Evolutionary conservation across 1,140 invertebrate species (phyloP).

Genomic region (Eueides isabella): DNA sequence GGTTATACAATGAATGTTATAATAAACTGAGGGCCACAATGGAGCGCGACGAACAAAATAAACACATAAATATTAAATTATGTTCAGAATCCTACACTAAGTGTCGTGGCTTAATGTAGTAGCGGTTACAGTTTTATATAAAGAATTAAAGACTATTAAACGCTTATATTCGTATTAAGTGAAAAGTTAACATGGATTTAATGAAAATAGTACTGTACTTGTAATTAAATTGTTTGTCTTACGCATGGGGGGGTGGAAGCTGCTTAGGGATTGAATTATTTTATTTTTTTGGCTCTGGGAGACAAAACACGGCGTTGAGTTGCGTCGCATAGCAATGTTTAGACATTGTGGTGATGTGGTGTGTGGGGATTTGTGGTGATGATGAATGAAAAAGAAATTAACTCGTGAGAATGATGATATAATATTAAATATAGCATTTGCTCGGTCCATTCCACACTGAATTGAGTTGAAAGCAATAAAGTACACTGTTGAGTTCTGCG

Average conservation of each 20-base stretch:
- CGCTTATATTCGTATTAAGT: not conserved
- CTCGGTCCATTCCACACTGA: too few relatives aligned
- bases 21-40: constrained; percentile 14
- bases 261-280: too few relatives aligned
- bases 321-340: not conserved
- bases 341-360: too few relatives aligned
- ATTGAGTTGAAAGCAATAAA: too few relatives aligned
- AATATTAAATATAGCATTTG: too few relatives aligned
- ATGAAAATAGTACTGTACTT: not conserved
- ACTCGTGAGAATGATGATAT: too few relatives aligned
- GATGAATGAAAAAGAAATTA: too few relatives aligned
- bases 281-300: too few relatives aligned
- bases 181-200: constrained; percentile 1
- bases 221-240: not conserved
- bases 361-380: too few relatives aligned
- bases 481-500: too few relatives aligned
- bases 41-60: constrained; percentile 31
- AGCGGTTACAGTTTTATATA: constrained; percentile 1
- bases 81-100: constrained; percentile 21
- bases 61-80: constrained; percentile 42
- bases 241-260: too few relatives aligned
- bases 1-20: constrained; percentile 12
- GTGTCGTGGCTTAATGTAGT: constrained; percentile 25
- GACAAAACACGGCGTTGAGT: too few relatives aligned
- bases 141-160: not conserved